phyloP scores from a whole-genome alignment of 2,113 vertebrate species.

The Neofelis nebulosa region DNA sequence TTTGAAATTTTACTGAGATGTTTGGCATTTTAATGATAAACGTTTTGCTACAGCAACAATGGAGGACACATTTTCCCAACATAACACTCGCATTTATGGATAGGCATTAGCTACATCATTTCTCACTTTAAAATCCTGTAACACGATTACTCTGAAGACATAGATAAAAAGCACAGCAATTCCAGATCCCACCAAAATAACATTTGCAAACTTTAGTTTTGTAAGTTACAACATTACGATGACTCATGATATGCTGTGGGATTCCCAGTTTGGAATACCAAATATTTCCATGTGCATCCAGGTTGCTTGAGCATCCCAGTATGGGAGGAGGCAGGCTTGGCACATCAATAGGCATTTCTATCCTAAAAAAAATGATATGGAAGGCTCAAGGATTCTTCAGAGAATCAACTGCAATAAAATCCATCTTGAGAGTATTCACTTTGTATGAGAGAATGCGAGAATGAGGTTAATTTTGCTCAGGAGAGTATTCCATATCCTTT shows the following conservation, averaged over 20 bases:
- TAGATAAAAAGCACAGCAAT: conserved; percentile 26
- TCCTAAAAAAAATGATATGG: conserved; percentile 32
- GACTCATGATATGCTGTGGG: neutral
- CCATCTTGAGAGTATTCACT: conserved; percentile 34
- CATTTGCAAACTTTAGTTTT: conserved; percentile 23
- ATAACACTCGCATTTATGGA: neutral
- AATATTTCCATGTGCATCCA: neutral
- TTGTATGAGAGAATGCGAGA: conserved; percentile 40
- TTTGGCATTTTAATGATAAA: conserved; percentile 47
- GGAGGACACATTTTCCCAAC: neutral
- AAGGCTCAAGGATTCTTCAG: conserved; percentile 28
- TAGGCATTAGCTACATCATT: neutral
- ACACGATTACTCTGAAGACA: conserved; percentile 21
- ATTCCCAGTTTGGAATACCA: neutral
- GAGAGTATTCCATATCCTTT: conserved; percentile 35
- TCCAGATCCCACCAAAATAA: neutral
- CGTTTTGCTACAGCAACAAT: conserved; percentile 23
- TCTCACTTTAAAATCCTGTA: conserved; percentile 41
- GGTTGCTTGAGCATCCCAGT: neutral
- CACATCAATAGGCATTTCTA: neutral
- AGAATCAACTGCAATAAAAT: conserved; percentile 49
- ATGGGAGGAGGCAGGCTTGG: conserved; percentile 4
- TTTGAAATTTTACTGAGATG: conserved; percentile 1
- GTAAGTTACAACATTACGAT: neutral
- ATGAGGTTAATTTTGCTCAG: conserved; percentile 17